Conservation (phyloP, 2,888 invertebrate genomes). For the Hyalella azteca region DNA sequence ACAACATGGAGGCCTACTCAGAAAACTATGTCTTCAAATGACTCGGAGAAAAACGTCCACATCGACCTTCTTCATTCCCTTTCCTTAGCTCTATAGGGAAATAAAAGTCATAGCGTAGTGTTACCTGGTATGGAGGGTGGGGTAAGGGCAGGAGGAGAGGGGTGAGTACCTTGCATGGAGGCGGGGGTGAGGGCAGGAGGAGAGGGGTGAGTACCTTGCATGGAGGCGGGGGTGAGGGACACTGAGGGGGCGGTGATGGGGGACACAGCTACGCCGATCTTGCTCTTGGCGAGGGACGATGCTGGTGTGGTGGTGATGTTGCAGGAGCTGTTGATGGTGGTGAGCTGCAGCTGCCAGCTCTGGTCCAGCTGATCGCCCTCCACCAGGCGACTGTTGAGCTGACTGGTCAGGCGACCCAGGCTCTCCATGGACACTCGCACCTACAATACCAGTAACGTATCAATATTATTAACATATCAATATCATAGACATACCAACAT, state of each 20-base stretch:
- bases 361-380: background rate
- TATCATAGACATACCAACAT: too few relatives aligned
- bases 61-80: too few relatives aligned
- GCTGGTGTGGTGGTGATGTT: slow-evolving; percentile 33
- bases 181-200: background rate
- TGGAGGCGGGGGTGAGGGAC: slow-evolving; percentile 37
- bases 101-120: too few relatives aligned
- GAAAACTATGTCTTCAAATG: too few relatives aligned
- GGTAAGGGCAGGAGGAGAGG: background rate
- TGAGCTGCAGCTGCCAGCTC: slow-evolving; percentile 29
- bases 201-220: background rate
- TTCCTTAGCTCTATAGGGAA: too few relatives aligned
- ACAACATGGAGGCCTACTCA: too few relatives aligned
- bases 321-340: slow-evolving; percentile 34
- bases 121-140: too few relatives aligned
- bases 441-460: too few relatives aligned
- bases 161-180: background rate
- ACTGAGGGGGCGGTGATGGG: background rate
- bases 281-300: background rate
- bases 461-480: too few relatives aligned
- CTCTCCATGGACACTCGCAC: slow-evolving; percentile 27
- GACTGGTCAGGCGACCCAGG: background rate
- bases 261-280: background rate
- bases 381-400: slow-evolving; percentile 10
- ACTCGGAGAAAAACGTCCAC: too few relatives aligned